Evolutionary conservation across 2,113 vertebrate genomes (phyloP).

Genomic region (Lontra canadensis): DNA sequence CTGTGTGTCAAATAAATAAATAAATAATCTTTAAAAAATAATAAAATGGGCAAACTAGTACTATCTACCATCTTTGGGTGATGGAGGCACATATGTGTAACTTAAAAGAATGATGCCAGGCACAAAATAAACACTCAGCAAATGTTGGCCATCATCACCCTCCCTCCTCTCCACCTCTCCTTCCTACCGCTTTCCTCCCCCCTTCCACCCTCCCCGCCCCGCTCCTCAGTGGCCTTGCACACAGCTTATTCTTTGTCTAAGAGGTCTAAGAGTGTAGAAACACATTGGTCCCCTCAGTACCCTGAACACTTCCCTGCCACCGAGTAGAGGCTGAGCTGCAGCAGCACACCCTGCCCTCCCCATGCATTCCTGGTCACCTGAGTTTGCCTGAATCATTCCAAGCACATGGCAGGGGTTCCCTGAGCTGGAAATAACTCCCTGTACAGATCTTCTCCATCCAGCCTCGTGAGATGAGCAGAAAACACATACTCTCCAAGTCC

Average conservation of each 20-base stretch:
- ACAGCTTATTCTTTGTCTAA: background rate
- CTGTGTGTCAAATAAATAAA: no score
- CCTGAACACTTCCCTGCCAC: background rate
- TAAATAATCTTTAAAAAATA: background rate
- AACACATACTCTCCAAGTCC: background rate
- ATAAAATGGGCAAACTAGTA: slow-evolving; percentile 14
- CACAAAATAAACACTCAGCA: background rate
- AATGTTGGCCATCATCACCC: background rate
- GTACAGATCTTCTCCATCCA: background rate
- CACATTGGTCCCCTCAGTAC: background rate
- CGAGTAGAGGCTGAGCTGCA: background rate
- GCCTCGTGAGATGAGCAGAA: background rate
- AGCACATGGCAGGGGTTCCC: background rate
- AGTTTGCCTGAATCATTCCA: background rate
- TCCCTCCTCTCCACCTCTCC: no score
- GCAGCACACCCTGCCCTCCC: background rate
- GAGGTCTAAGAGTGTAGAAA: background rate
- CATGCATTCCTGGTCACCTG: background rate
- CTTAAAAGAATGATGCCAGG: background rate
- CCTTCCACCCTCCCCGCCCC: accelerated
- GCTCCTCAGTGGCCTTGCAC: background rate
- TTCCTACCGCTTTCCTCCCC: no score
- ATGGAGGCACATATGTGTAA: background rate
- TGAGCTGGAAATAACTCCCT: background rate
- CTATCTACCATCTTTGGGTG: background rate